Evolutionary conservation across 2,797 vertebrate species (phyloP).

Genomic region (Prunella strophiata): DNA sequence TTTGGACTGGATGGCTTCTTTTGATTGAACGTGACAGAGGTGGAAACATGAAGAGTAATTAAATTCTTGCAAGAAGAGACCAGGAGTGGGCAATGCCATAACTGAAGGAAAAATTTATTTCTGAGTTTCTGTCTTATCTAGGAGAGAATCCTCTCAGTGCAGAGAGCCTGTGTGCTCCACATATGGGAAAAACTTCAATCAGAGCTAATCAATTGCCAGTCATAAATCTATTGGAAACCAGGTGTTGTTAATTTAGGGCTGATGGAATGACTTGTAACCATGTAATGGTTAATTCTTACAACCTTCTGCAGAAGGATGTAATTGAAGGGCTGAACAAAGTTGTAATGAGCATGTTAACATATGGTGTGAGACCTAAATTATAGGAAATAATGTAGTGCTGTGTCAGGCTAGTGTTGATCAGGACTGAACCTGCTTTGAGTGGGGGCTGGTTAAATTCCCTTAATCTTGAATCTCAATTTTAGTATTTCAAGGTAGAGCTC

Average conservation of each 20-base stretch:
- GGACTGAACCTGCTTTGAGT: neutral
- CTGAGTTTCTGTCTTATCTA: neutral
- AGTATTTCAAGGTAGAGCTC: neutral
- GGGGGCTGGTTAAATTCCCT: neutral
- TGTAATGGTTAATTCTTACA: slow-evolving; percentile 49
- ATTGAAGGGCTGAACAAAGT: slow-evolving; percentile 40
- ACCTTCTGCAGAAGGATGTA: neutral
- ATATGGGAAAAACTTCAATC: neutral
- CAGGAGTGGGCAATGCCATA: neutral
- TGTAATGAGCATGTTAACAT: neutral
- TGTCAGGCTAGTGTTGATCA: neutral
- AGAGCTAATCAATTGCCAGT: neutral
- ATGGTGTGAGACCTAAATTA: neutral
- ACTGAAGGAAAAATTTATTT: neutral
- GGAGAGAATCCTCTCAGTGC: neutral
- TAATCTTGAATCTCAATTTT: neutral
- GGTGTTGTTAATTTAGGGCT: slow-evolving; percentile 34
- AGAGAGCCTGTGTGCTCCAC: neutral
- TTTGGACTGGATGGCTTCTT: neutral
- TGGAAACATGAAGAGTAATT: neutral
- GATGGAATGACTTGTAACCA: slow-evolving; percentile 45
- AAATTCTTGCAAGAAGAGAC: neutral
- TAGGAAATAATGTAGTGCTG: neutral
- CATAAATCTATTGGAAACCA: slow-evolving; percentile 38
- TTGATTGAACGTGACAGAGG: neutral